Evolutionary conservation across 2,113 vertebrate species (phyloP), one percentile per base, ranked within the genome.

Genomic region (Rostratula benghalensis): DNA sequence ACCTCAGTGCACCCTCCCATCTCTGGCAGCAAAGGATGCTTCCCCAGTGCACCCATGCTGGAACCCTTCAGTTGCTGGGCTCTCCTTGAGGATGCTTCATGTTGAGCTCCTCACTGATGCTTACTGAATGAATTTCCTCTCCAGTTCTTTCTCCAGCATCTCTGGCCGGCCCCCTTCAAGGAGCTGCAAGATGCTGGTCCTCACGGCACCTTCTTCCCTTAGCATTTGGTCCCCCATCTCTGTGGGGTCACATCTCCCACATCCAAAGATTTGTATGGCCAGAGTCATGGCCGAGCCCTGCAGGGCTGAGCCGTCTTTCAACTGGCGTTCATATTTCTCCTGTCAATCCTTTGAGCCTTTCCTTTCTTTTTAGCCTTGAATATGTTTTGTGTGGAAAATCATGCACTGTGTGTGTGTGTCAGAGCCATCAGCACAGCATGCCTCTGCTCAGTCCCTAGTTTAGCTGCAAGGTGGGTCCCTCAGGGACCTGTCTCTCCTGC

Each of bases 101-200:
- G 22, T 48, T 67, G 18, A 60, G 41, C 4, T n/a, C 6, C 31
- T 2, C 8, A 31, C 8, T 5, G 6, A 30, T 51, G 23, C 3
- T 11, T 1, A 20, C 14, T 41, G 35, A 83, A 51, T 41, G 1
- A 28, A 69, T 83, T 64, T 65, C 24, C 11, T 12, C 43, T 60
- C 27, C 2, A 3, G 27, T 61, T 79, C n/a, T 63, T 77, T 90
- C 43, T 48, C 35, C 33, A 11, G 3, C 25, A 43, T 39, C 33
- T 85, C 39, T 85, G 37, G 14, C 11, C 27, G 80, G 51, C 35
- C 9, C 4, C 4, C 5, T 8, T 6, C 0, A 0, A 48, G 67
- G 27, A 87, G 27, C 35, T 95, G 33, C 45, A 30, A 45, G 57
- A 24, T 90, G 20, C 50, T 22, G 7, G 5, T 67, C 56, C 13